These are phyloP conservation scores for Noctua janthe DNA, from an alignment of 2,888 invertebrate species.

Conservation along the genomic window DNA sequence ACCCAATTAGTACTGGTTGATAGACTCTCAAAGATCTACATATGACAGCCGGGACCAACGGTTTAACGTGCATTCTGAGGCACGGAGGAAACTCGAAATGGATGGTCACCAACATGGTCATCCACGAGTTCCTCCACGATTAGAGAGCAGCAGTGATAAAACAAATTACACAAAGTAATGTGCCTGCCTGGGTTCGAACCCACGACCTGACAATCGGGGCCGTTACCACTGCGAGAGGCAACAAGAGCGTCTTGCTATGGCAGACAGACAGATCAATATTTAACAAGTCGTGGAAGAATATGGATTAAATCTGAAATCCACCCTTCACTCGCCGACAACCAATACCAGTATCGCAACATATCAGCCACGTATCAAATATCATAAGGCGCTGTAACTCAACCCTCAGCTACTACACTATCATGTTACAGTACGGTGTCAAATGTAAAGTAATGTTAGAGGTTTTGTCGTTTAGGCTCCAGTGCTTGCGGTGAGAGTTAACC, in stretches of 20 bases:
- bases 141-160: background rate
- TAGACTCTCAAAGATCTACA: background rate
- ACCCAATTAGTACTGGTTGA: background rate
- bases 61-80: too few species aligned
- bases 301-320: background rate
- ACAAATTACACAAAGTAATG: too few species aligned
- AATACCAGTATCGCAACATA: slow-evolving; percentile 45
- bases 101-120: too few species aligned
- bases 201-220: too few species aligned
- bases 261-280: background rate
- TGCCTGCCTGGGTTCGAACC: too few species aligned
- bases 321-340: background rate
- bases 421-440: slow-evolving; percentile 36
- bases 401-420: slow-evolving; percentile 9
- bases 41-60: too few species aligned
- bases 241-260: too few species aligned
- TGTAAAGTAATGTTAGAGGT: slow-evolving; percentile 60
- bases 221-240: too few species aligned
- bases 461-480: slow-evolving; percentile 59
- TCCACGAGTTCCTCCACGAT: too few species aligned
- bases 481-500: slow-evolving; percentile 56
- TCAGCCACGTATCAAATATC: slow-evolving; percentile 26
- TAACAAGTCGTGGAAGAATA: background rate
- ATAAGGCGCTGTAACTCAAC: slow-evolving; percentile 45
- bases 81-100: too few species aligned